Evolutionary conservation across 2,113 vertebrate genomes (phyloP).

Genomic region (Enhydra lutris): DNA sequence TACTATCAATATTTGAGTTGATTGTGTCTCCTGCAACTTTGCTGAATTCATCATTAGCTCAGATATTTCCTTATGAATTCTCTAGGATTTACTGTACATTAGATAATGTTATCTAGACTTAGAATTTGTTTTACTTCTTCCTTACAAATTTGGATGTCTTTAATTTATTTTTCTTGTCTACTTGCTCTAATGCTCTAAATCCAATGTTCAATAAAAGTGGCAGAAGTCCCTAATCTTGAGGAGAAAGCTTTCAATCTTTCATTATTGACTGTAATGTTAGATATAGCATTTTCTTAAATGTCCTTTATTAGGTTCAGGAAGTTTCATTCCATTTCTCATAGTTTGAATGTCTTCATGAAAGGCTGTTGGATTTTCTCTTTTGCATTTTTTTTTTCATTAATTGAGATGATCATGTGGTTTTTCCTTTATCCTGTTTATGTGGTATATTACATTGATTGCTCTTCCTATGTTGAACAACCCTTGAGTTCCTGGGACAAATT

Average conservation of each 20-base stretch:
- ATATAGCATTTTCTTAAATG: neutral
- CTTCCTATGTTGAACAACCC: neutral
- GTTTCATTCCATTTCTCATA: neutral
- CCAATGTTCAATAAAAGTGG: neutral
- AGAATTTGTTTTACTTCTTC: neutral
- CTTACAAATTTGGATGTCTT: neutral
- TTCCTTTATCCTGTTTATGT: neutral
- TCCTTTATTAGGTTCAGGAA: neutral
- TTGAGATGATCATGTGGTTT: neutral
- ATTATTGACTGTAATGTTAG: neutral
- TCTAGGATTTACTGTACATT: neutral
- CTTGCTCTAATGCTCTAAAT: neutral
- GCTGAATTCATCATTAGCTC: neutral
- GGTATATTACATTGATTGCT: neutral
- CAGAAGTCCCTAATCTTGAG: neutral
- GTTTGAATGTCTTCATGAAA: neutral
- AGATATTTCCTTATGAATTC: neutral
- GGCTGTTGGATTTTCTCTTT: neutral
- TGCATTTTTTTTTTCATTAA: neutral
- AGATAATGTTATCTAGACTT: neutral
- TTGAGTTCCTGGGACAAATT: neutral
- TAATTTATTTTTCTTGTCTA: neutral
- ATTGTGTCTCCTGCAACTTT: neutral
- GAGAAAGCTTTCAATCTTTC: neutral
- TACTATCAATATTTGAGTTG: neutral